Evolutionary conservation across 1,140 invertebrate species (phyloP).

Genomic region (Drosophila littoralis): DNA sequence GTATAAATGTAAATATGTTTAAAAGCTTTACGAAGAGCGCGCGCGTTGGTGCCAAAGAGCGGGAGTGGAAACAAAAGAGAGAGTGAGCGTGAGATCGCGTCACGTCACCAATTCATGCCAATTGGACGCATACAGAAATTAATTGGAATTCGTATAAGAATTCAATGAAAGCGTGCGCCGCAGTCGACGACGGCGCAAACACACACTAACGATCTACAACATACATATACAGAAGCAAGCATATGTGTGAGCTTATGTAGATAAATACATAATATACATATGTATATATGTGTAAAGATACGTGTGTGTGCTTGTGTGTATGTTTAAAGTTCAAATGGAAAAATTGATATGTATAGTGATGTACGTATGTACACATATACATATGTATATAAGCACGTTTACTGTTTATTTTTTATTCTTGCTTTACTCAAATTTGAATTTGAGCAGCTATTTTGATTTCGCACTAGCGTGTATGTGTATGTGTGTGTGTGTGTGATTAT

Average conservation of each 20-base stretch:
- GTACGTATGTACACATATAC: neutral
- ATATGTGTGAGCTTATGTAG: slow-evolving; percentile 16
- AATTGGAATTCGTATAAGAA: slow-evolving; percentile 83
- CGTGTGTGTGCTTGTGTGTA: slow-evolving; percentile 14
- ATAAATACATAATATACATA: neutral
- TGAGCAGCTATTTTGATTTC: slow-evolving; percentile 40
- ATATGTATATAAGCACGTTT: slow-evolving; percentile 72
- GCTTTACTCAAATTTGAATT: slow-evolving; percentile 69
- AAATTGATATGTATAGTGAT: slow-evolving; percentile 46
- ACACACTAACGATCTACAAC: slow-evolving; percentile 22
- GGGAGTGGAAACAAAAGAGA: slow-evolving; percentile 35
- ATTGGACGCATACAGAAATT: slow-evolving; percentile 79
- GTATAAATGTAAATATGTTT: slow-evolving; percentile 38
- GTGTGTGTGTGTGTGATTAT: slow-evolving; percentile 17
- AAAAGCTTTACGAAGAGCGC: slow-evolving; percentile 49
- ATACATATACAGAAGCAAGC: slow-evolving; percentile 2
- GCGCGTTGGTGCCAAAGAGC: slow-evolving; percentile 8
- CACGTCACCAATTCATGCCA: slow-evolving; percentile 82
- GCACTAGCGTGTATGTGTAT: slow-evolving; percentile 32
- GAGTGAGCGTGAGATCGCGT: slow-evolving; percentile 61
- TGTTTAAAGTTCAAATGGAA: slow-evolving; percentile 80
- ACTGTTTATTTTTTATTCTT: slow-evolving; percentile 26
- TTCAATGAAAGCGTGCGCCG: slow-evolving; percentile 73
- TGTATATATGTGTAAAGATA: neutral
- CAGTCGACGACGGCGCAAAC: slow-evolving; percentile 24